Percentiles rank a stretch among this genome's conserved stretches.
Conservation (phyloP, 2,888 invertebrate genomes). For the Scelioninae gen. 2 region DNA sequence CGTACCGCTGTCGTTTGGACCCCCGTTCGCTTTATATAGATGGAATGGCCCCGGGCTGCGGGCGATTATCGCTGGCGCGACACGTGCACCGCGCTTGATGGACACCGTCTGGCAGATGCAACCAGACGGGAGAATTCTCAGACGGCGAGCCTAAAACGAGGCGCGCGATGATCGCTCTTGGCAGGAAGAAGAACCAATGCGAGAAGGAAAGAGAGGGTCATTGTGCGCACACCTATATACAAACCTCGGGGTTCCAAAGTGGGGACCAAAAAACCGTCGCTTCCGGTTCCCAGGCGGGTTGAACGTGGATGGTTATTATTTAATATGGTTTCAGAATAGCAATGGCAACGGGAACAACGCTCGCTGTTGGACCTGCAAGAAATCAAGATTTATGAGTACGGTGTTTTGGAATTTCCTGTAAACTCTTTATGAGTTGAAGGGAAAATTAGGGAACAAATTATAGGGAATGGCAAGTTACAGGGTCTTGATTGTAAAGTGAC, state of each 20-base stretch:
- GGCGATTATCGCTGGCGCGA: slow-evolving; percentile 40
- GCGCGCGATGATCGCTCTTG: slow-evolving; percentile 69
- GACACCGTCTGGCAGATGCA: slow-evolving; percentile 70
- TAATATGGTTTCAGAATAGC: too few relatives aligned
- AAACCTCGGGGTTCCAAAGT: slow-evolving; percentile 7
- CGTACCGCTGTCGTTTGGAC: slow-evolving; percentile 51
- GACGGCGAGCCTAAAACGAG: slow-evolving; percentile 64
- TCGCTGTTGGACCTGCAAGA: too few relatives aligned
- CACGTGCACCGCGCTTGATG: slow-evolving; percentile 64
- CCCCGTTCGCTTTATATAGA: slow-evolving; percentile 28
- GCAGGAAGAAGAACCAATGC: slow-evolving; percentile 63
- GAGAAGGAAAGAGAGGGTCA: slow-evolving; percentile 56
- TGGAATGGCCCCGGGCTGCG: slow-evolving; percentile 27
- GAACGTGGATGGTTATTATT: too few relatives aligned
- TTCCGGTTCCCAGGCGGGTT: slow-evolving; percentile 21
- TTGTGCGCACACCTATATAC: slow-evolving; percentile 41
- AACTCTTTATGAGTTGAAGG: too few relatives aligned
- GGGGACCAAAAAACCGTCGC: slow-evolving; percentile 19
- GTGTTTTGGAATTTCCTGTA: too few relatives aligned
- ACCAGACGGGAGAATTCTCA: slow-evolving; percentile 69
- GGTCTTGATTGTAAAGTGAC: too few relatives aligned
- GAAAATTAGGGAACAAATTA: too few relatives aligned
- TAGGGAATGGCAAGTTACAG: too few relatives aligned
- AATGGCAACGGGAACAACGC: too few relatives aligned
- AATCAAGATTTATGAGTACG: too few relatives aligned